A percentile compares a stretch with the other conserved stretches of the same genome.
Conservation (phyloP, 2,888 invertebrate species). For the Chironomus riparius region DNA sequence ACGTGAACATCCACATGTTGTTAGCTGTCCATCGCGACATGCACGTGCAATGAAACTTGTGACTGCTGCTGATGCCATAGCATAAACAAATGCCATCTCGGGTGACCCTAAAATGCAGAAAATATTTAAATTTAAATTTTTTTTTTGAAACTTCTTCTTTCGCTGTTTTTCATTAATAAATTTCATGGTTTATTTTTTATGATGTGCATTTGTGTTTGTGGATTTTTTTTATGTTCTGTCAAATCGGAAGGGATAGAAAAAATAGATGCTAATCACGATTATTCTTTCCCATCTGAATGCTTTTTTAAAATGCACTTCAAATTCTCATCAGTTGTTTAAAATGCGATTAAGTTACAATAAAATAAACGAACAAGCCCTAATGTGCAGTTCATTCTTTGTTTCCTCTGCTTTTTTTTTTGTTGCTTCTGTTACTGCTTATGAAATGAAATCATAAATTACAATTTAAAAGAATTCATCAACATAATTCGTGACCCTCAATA, state of each 20-base stretch:
- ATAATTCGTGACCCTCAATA: too few species aligned
- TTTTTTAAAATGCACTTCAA: neutral
- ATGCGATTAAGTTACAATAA: conserved; percentile 16
- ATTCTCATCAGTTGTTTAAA: conserved; percentile 8
- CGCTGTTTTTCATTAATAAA: too few species aligned
- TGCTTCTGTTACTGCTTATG: too few species aligned
- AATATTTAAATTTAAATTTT: neutral
- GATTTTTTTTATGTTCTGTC: too few species aligned
- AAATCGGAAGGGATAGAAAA: neutral
- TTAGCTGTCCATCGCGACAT: conserved; percentile 82
- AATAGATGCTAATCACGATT: too few species aligned
- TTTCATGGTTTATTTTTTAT: too few species aligned
- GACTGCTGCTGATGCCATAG: conserved; percentile 80
- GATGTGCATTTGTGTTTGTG: too few species aligned
- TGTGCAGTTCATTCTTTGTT: neutral
- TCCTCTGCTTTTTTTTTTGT: neutral
- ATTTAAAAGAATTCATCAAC: too few species aligned
- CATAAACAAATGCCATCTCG: conserved; percentile 87
- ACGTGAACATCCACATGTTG: conserved; percentile 83
- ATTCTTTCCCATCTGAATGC: neutral
- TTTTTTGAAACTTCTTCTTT: too few species aligned
- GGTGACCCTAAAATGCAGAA: conserved; percentile 53
- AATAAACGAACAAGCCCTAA: neutral
- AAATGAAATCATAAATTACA: too few species aligned
- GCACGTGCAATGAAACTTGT: conserved; percentile 81